Conservation (phyloP, 92 coral and sea anemone species). For the Isaurus tuberculatus region DNA sequence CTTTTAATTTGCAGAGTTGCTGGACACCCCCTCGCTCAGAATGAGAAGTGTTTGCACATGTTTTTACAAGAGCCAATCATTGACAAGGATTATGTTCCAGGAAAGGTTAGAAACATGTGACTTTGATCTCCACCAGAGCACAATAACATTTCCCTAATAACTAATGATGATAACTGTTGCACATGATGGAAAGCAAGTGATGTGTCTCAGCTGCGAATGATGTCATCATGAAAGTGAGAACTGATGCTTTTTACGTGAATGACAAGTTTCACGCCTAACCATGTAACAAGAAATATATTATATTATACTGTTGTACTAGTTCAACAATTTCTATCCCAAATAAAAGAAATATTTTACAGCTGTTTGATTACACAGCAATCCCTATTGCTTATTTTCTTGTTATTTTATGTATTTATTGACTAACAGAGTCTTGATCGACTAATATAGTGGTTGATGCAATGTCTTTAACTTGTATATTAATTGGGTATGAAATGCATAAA, state of each 20-base stretch:
- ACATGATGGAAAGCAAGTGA: neutral
- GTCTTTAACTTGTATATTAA: too few species aligned
- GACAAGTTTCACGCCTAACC: neutral
- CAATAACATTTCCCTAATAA: neutral
- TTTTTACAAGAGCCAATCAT: slow-evolving; percentile 93
- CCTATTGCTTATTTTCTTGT: too few species aligned
- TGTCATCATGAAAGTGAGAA: neutral
- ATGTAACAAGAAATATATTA: neutral
- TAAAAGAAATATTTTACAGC: neutral
- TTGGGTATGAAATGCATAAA: too few species aligned
- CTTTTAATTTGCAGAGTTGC: slow-evolving; percentile 77
- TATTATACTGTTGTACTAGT: neutral
- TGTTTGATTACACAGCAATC: neutral
- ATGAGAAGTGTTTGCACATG: slow-evolving; percentile 97
- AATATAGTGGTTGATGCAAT: too few species aligned
- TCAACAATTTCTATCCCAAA: neutral
- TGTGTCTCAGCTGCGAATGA: neutral
- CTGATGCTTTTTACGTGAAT: neutral
- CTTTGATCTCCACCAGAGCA: slow-evolving; percentile 7
- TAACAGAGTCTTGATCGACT: too few species aligned
- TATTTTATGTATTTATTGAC: too few species aligned
- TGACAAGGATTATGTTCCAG: slow-evolving; percentile 97
- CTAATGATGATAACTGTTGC: slow-evolving; percentile 1
- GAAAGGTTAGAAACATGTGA: slow-evolving; percentile 93
- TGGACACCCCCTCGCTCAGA: slow-evolving; percentile 98